Evolutionary conservation across 2,888 invertebrate genomes (phyloP), one percentile per base, ranked within the genome.

Genomic region (Dimorphilus gyrociliatus): DNA sequence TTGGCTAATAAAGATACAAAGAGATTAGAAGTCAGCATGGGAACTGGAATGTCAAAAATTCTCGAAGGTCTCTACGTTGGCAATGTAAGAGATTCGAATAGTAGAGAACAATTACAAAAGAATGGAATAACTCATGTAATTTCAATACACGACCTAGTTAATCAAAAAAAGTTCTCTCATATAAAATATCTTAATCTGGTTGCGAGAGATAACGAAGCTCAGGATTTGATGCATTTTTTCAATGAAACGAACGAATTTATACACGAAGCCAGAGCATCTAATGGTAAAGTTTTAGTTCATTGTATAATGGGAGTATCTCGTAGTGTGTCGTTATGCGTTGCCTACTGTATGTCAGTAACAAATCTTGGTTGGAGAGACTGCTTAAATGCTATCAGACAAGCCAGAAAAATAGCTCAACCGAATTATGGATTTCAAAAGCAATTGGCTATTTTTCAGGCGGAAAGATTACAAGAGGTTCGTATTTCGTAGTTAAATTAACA

Each of bases 271-370:
- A 71, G 92, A 19, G 69, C 85, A 16, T 70, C 81, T 33, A 82
- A 84, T 36, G 88, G 90, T 29, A 84, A 84, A 24, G 73, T 92
- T 16, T 41, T 58, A 29, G 84, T 92, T 48, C 92, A 92, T 63
- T 92, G 92, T 63, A 67, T 92, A 55, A 92, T 90, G 14, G 92
- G 92, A 18, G 86, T 92, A 77, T 90, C 90, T 1, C 74, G 92
- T 15, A 88, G 88, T 53, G 90, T 90, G 42, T 88, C 92, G 0
- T 80, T 92, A 31, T 81, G 84, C 0, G 84, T 86, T 34, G 90
- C 90, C 23, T 92, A 92, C 66, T 79, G 92, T 41, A 90, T 92
- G 88, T 79, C 84, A 26, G 81, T 80, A 37, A 86, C 90, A 17
- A 69, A 75, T 38, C 70, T 90, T 28, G 76, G 73, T 33, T 88